phyloP scores from a whole-genome alignment of 2,113 vertebrate genomes.

The Euleptes europaea region DNA sequence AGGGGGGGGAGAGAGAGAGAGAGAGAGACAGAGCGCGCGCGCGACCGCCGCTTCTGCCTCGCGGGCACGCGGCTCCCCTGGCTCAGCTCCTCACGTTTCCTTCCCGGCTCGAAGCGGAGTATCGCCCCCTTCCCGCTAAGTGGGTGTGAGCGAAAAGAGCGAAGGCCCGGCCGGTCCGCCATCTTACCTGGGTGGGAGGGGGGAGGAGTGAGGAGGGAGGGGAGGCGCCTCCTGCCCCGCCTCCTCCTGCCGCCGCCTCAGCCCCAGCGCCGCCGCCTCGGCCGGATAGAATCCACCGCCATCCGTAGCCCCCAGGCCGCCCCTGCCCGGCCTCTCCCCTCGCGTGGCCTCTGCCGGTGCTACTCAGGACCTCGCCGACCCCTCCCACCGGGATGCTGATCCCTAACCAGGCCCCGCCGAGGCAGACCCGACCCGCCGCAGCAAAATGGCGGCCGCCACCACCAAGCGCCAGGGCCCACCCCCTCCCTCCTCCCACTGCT shows the following conservation, averaged over 20 bases:
- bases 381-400: constrained; percentile 16
- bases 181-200: constrained; percentile 42
- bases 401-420: constrained; percentile 16
- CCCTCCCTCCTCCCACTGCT: background rate
- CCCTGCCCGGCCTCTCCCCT: background rate
- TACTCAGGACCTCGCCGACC: background rate
- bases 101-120: background rate
- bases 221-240: constrained; percentile 44
- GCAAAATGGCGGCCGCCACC: constrained; percentile 40
- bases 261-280: constrained; percentile 36
- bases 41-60: no score
- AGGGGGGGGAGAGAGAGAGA: background rate
- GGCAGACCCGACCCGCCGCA: constrained; percentile 30
- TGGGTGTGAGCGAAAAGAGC: constrained; percentile 1
- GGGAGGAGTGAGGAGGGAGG: constrained; percentile 29
- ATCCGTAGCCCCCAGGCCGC: constrained; percentile 17
- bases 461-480: constrained; percentile 22
- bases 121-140: background rate
- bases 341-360: background rate
- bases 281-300: constrained; percentile 30
- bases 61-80: background rate
- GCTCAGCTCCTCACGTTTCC: constrained; percentile 1
- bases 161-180: constrained; percentile 29
- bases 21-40: background rate
- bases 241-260: constrained; percentile 41